Conservation (phyloP, 2,888 invertebrate species). For the Globia sparganii region DNA sequence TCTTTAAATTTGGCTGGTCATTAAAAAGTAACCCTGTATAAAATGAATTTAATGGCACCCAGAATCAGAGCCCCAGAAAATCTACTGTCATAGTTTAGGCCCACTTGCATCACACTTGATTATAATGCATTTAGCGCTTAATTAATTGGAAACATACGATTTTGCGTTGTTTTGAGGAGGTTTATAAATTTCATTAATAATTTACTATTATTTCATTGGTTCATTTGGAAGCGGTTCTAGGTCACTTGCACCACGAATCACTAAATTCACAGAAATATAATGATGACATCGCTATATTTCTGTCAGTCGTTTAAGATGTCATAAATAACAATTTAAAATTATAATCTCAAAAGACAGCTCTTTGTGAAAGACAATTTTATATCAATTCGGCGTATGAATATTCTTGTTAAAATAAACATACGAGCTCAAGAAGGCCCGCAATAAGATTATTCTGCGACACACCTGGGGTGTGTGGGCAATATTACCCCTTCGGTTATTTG, state of each 20-base stretch:
- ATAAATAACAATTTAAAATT: background rate
- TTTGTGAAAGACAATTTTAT: background rate
- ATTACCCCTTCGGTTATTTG: constrained; percentile 16
- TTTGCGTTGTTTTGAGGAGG: background rate
- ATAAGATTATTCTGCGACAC: constrained; percentile 26
- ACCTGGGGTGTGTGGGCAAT: constrained; percentile 26
- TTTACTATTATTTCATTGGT: too few species aligned
- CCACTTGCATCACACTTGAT: background rate
- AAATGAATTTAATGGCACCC: background rate
- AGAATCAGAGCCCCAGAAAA: background rate
- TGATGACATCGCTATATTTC: background rate
- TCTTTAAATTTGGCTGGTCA: too few species aligned
- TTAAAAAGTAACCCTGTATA: too few species aligned
- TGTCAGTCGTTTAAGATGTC: background rate
- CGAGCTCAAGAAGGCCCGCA: background rate
- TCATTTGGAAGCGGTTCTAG: too few species aligned
- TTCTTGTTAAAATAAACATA: background rate
- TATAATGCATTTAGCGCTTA: background rate
- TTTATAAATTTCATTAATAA: too few species aligned
- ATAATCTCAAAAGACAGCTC: background rate
- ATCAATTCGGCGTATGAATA: background rate
- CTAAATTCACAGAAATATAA: background rate
- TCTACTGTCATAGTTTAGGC: background rate
- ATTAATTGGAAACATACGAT: background rate
- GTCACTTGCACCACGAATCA: background rate